Base-by-base conservation (phyloP, 2,888 invertebrate genomes). In the Tenthredo amoena region DNA sequence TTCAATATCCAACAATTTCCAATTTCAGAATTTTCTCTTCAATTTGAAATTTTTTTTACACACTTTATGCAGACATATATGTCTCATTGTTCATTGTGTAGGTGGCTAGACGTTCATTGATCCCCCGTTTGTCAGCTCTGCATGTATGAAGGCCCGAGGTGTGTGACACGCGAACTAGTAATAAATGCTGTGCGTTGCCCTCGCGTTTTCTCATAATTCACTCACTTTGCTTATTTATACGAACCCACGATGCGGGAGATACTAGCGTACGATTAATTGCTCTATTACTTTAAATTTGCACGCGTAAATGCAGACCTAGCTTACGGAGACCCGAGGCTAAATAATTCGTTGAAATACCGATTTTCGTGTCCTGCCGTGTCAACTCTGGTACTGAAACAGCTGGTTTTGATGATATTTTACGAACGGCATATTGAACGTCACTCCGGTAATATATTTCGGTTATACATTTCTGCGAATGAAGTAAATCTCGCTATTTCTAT, bases 211-310 rank as follows among this genome's bases (percentile, higher is more conserved):
- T 40, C 81, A 81, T 81, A 58, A 81, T 81, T 81, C 62, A 81
- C 81, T 81, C 81, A 40, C 58, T 37, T 81, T 81, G 81, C 81
- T 62, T 81, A 81, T 81, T 81, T 40, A 81, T 81, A 81, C 62
- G 62, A n/a, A 18, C 26, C 50, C 58, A 31, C 26, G 40, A 81
- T 37, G 62, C 15, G 62, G 50, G 40, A 62, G 81, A 81, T 62
- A 81, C 40, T 26, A 62, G 21, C 81, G 21, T 10, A 81, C 37
- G 40, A 81, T 62, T 58, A 81, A 81, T 81, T 81, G 81, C 81
- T 81, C 81, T 81, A 81, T 81, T 62, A 81, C 81, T 58, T 81
- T 81, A 81, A n/a, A 81, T 81, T 77, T 62, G 62, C 81, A 81
- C 58, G 58, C 0, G 62, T 31, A 55, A 77, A 77, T 34, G 37